Evolutionary conservation across 2,888 invertebrate genomes (phyloP).

Genomic region (Eucera pruinosa): DNA sequence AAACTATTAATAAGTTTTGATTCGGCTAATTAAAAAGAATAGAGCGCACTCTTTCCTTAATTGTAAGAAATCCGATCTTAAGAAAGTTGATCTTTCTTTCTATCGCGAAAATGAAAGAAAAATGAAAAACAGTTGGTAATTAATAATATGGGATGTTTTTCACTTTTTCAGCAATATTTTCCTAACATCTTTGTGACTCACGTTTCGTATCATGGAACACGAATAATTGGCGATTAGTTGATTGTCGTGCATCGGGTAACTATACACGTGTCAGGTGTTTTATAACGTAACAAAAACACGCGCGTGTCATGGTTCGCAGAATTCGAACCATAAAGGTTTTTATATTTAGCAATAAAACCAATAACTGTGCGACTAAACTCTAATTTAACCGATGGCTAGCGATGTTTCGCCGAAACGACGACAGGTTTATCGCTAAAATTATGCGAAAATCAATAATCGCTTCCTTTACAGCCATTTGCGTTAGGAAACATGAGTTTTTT

Average conservation of each 20-base stretch:
- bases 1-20: too few relatives aligned
- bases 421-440: slow-evolving; percentile 7
- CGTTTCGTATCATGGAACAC: neutral
- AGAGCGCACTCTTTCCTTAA: too few relatives aligned
- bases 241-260: neutral
- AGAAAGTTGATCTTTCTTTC: too few relatives aligned
- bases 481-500: slow-evolving; percentile 7
- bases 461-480: slow-evolving; percentile 22
- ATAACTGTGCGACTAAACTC: neutral
- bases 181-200: neutral
- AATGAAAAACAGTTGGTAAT: too few relatives aligned
- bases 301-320: slow-evolving; percentile 7
- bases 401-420: slow-evolving; percentile 5
- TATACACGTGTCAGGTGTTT: neutral
- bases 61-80: too few relatives aligned
- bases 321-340: neutral
- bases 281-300: neutral
- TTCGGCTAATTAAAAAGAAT: too few relatives aligned
- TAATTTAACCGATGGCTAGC: slow-evolving; percentile 13
- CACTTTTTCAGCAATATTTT: neutral
- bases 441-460: slow-evolving; percentile 20
- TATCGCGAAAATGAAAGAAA: too few relatives aligned
- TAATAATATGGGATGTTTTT: too few relatives aligned
- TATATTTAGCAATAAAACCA: slow-evolving; percentile 1
- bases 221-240: neutral